These are phyloP conservation scores for Idaea biselata DNA, from an alignment of 2,888 invertebrate genomes.

Conservation along the genomic window DNA sequence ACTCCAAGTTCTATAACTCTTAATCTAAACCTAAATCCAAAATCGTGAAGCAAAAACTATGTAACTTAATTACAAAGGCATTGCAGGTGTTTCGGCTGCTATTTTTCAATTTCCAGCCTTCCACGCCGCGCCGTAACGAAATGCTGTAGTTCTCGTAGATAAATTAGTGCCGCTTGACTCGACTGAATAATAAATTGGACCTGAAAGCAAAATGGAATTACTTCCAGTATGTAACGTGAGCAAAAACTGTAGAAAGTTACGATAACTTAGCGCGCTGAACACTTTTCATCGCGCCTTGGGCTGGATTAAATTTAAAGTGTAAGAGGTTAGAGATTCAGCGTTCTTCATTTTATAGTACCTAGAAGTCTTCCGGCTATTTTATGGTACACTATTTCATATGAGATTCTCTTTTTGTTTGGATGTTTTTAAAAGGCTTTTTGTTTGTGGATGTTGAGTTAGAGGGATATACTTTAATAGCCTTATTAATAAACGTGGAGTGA, in stretches of 20 bases:
- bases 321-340: not conserved
- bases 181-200: slow-evolving; percentile 15
- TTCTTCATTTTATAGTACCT: not conserved
- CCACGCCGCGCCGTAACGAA: not conserved
- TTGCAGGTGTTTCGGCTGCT: not conserved
- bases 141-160: not conserved
- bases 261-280: not conserved
- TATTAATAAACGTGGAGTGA: too few species aligned
- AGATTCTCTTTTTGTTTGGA: not conserved
- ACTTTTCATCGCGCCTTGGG: not conserved
- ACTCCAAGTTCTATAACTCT: not conserved
- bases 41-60: not conserved
- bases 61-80: not conserved
- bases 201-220: slow-evolving; percentile 17
- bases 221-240: slow-evolving; percentile 6
- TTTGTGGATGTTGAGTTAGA: not conserved
- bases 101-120: not conserved
- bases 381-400: not conserved
- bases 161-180: slow-evolving; percentile 3
- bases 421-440: not conserved
- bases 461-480: too few species aligned
- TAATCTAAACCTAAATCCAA: not conserved
- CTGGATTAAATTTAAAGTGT: not conserved
- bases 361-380: not conserved
- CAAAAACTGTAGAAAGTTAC: slow-evolving; percentile 2